These are phyloP conservation scores for Trichonephila clavata DNA, from an alignment of 1,140 invertebrate species.

Conservation along the genomic window DNA sequence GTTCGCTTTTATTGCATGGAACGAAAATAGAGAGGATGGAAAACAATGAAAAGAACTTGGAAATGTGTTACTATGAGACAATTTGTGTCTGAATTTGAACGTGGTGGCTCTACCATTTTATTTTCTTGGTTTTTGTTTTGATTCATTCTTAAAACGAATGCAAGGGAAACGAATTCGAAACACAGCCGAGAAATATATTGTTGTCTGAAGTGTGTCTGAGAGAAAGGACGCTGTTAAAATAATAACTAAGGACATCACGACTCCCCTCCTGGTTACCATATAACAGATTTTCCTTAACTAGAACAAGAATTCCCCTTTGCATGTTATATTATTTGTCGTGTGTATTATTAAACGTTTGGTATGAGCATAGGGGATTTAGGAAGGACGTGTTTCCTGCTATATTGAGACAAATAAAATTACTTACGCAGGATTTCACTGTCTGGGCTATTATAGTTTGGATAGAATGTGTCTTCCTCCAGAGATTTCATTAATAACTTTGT, in stretches of 20 bases:
- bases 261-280: not conserved
- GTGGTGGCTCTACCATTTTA: not conserved
- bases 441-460: not conserved
- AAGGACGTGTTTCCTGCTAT: not conserved
- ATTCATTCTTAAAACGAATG: not conserved
- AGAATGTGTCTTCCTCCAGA: too few species aligned
- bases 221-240: not conserved
- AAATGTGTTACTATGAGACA: slow-evolving; percentile 1
- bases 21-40: not conserved
- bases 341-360: not conserved
- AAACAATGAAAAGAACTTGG: not conserved
- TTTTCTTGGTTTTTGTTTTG: not conserved
- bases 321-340: not conserved
- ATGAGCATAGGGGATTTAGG: not conserved
- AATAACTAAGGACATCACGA: not conserved
- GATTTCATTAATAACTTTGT: too few species aligned
- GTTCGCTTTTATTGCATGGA: not conserved
- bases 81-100: not conserved
- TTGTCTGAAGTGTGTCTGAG: slow-evolving; percentile 26
- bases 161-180: not conserved
- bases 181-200: not conserved
- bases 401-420: not conserved
- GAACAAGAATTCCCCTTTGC: not conserved
- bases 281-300: not conserved
- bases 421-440: not conserved